Base-by-base conservation (phyloP, 2,797 vertebrate genomes). In the Gallinago solitaria region DNA sequence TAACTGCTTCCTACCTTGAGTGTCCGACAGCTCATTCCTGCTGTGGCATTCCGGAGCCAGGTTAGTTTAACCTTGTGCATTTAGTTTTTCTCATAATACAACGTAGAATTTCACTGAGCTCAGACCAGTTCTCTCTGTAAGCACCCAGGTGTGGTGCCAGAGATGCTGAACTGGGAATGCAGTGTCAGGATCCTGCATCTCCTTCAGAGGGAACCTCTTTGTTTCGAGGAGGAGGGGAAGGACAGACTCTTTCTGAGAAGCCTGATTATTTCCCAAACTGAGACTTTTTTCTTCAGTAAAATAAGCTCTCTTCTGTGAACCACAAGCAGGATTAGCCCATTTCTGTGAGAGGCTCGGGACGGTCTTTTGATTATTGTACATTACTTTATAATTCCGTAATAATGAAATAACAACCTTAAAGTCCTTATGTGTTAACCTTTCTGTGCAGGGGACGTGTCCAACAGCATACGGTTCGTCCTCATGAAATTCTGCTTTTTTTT, bases 401-500 rank as follows among this genome's bases (percentile, higher is more conserved):
- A 43, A 35, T 56, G 18, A 74, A 86, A 45, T 32, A 68, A 25
- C 65, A 65, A 47, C 17, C 83, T 67, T 18, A 57, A n/a, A 54
- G 35, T 79, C 54, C 60, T 33, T 45, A 3, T 1, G 0, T 48
- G 41, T 48, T 74, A 48, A 76, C 32, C 35, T 75, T 48, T 82
- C 77, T 50, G 20, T 33, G 14, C 63, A 45, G 30, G 47, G 25
- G 9, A 43, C 4, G 0, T 1, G 6, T 54, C 57, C 33, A 57
- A 32, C 25, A 33, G 15, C 45, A 37, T 45, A 3, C 21, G 8
- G 3, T 39, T 84, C 78, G 45, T 70, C 48, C 28, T 56, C 30
- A 17, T 74, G 14, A 73, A 83, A 97, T 57, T 43, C 16, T n/a
- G 7, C 21, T 84, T 95, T 73, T 97, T 86, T 23, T 96, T 39